Conservation (phyloP, 2,113 vertebrate genomes). For the Leucopsar rothschildi region DNA sequence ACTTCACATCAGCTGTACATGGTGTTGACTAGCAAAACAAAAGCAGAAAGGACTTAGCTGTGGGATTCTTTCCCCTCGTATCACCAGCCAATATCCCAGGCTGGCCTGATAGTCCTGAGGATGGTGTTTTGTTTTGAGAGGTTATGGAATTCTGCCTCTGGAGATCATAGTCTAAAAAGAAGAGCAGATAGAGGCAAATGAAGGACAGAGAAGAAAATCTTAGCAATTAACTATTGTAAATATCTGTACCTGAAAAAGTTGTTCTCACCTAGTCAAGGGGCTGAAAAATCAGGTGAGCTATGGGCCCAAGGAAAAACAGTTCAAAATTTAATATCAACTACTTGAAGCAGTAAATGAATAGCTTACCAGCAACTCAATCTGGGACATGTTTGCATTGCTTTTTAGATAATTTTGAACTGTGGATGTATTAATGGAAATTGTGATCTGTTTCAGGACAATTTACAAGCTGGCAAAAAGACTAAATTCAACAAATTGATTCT, state of each 20-base stretch:
- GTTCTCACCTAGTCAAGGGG: background rate
- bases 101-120: background rate
- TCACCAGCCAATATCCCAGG: background rate
- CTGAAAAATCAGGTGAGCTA: background rate
- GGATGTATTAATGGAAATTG: background rate
- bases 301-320: background rate
- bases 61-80: background rate
- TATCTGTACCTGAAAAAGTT: background rate
- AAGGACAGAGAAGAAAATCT: background rate
- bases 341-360: background rate
- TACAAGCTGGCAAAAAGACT: background rate
- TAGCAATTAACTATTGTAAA: background rate
- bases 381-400: background rate
- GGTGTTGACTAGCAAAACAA: background rate
- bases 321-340: background rate
- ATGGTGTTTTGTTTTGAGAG: background rate
- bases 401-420: slow-evolving; percentile 18
- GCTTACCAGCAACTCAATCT: background rate
- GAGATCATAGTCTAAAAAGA: background rate
- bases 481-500: background rate
- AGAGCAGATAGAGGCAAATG: background rate
- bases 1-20: background rate
- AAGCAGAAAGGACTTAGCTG: background rate
- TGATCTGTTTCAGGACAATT: slow-evolving; percentile 20
- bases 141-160: background rate